Conservation (phyloP, 2,888 invertebrate genomes). For the Geophilus truncorum region DNA sequence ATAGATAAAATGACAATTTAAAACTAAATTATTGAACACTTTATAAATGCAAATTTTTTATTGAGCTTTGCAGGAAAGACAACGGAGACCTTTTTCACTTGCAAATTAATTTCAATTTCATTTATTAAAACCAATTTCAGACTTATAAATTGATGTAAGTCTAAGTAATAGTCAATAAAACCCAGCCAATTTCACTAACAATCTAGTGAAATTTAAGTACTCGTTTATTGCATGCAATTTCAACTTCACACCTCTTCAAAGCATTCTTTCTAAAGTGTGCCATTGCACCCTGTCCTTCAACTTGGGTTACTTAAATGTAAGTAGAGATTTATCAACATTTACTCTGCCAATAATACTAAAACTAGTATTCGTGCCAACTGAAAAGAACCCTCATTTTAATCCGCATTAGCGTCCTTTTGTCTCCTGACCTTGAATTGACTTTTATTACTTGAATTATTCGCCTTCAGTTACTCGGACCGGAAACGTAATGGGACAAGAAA, state of each 20-base stretch:
- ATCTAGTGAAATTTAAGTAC: not conserved
- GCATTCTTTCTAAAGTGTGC: not conserved
- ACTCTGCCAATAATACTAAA: not conserved
- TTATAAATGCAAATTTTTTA: no score
- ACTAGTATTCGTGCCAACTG: not conserved
- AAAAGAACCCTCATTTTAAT: not conserved
- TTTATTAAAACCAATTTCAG: no score
- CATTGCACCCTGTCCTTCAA: not conserved
- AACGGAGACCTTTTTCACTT: no score
- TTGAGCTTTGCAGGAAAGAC: no score
- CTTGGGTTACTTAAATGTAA: not conserved
- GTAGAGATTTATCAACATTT: not conserved
- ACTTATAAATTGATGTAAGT: no score
- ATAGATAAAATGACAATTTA: no score
- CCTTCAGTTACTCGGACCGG: not conserved
- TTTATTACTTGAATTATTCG: not conserved
- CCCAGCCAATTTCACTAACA: not conserved
- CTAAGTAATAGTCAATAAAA: no score
- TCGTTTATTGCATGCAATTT: not conserved
- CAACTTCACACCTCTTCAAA: not conserved
- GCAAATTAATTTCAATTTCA: no score
- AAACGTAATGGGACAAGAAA: not conserved
- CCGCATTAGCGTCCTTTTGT: not conserved
- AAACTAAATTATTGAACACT: no score
- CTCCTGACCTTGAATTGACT: not conserved